Evolutionary conservation across 2,113 vertebrate species (phyloP).

Genomic region (Scalopus aquaticus): DNA sequence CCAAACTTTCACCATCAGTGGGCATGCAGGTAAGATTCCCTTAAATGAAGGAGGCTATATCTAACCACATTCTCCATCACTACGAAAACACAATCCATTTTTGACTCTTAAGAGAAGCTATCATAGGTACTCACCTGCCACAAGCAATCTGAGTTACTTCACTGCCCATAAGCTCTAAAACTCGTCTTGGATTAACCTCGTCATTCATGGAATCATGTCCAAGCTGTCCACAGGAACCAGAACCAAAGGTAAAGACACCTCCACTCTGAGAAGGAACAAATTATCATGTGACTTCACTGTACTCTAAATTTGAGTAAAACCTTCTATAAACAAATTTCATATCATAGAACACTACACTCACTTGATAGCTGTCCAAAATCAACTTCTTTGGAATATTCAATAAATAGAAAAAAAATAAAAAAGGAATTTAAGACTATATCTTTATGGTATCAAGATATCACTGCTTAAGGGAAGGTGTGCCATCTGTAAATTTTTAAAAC

Average conservation of each 20-base stretch:
- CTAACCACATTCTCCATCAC: not conserved
- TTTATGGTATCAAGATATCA: not conserved
- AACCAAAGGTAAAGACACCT: conserved; percentile 87
- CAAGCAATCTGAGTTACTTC: conserved; percentile 85
- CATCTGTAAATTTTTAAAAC: not conserved
- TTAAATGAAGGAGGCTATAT: not conserved
- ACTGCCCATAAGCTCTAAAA: conserved; percentile 80
- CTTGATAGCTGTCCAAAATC: not conserved
- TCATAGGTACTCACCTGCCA: conserved; percentile 82
- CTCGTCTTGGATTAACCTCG: conserved; percentile 82
- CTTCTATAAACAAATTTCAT: not conserved
- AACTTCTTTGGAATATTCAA: not conserved
- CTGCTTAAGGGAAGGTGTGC: not conserved
- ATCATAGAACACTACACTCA: not conserved
- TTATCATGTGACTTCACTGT: not conserved
- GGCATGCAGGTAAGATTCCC: not conserved
- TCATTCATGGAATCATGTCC: conserved; percentile 85
- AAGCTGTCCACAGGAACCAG: conserved; percentile 86
- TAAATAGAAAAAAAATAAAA: conserved; percentile 6
- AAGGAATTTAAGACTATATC: not conserved
- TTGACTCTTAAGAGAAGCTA: not conserved
- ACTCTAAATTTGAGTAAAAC: not conserved
- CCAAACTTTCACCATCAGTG: not conserved
- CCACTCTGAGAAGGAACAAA: conserved; percentile 82
- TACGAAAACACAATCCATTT: not conserved